Evolutionary conservation across 2,888 invertebrate species (phyloP), one percentile per base, ranked within the genome.

Genomic region (Zaprionus bogoriensis): DNA sequence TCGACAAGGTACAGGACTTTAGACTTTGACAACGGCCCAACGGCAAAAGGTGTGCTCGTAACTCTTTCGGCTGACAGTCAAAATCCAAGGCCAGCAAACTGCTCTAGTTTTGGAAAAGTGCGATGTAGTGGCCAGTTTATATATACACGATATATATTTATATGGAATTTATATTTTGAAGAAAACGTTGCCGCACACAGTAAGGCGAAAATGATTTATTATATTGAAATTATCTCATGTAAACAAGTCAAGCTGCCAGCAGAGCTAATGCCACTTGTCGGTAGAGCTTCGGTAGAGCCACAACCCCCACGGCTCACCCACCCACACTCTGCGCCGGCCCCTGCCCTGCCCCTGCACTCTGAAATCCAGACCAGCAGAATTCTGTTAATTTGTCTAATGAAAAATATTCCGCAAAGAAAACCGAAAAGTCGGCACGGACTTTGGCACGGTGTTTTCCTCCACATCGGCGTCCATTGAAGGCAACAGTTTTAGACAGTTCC

Each of bases 241-340:
- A 89, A 89, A 89, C 89, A 89, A 89, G 89, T 88, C 80, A 84
- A 87, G 78, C 88, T 87, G 84, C 76, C 81, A 73, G 68, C 65
- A 74, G 62, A 67, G 74, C 87, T 87, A 88, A 88, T 80, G 61
- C 83, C 83, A 87, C 77, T 88, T 87, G 87, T 87, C 80, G 71
- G 67, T 67, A 44, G 41, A 38, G 46, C 54, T 44, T 87, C 80
- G 71, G 67, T 67, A 44, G 41, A 38, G 46, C 54, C 46, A 27
- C 32, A 32, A 38, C 42, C 38, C 41, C 27, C 23, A 30, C 20
- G n/a, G 12, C 12, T 28, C 28, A 44, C 28, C 17, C 36, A n/a
- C 42, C 32, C 36, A 1, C 10, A 9, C n/a, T n/a, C n/a, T n/a
- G n/a, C n/a, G n/a, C n/a, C n/a, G n/a, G n/a, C n/a, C n/a, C n/a